Evolutionary conservation across 2,797 vertebrate genomes (phyloP).

Genomic region (Acipenser ruthenus): DNA sequence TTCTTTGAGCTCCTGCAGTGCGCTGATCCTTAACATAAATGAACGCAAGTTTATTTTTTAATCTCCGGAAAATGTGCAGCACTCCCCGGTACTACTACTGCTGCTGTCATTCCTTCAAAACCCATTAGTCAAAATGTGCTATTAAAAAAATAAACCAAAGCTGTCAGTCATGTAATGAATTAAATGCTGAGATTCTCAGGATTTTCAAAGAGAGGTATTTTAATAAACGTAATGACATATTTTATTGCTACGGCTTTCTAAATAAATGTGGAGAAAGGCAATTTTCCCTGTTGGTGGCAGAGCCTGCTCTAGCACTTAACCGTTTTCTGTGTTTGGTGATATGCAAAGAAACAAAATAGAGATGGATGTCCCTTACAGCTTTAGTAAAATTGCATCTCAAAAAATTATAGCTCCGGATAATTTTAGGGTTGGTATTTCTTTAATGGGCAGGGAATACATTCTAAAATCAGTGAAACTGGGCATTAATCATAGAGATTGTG

Average conservation of each 20-base stretch:
- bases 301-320: no score
- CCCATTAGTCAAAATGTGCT: conserved; percentile 43
- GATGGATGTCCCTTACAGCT: no score
- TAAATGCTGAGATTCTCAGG: conserved; percentile 58
- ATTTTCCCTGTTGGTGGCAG: no score
- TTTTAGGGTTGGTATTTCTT: no score
- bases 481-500: no score
- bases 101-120: conserved; percentile 37
- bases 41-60: background rate
- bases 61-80: background rate
- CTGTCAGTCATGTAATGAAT: conserved; percentile 41
- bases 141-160: conserved; percentile 40
- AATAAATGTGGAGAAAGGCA: no score
- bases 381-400: no score
- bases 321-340: no score
- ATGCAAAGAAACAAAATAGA: no score
- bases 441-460: no score
- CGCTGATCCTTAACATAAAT: background rate
- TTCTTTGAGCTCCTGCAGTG: background rate
- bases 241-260: background rate
- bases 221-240: conserved; percentile 33
- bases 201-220: conserved; percentile 37
- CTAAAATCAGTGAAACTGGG: no score
- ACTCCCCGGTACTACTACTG: background rate
- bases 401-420: no score